Evolutionary conservation across 2,797 vertebrate species (phyloP).

Genomic region (Sorex maritimensis): DNA sequence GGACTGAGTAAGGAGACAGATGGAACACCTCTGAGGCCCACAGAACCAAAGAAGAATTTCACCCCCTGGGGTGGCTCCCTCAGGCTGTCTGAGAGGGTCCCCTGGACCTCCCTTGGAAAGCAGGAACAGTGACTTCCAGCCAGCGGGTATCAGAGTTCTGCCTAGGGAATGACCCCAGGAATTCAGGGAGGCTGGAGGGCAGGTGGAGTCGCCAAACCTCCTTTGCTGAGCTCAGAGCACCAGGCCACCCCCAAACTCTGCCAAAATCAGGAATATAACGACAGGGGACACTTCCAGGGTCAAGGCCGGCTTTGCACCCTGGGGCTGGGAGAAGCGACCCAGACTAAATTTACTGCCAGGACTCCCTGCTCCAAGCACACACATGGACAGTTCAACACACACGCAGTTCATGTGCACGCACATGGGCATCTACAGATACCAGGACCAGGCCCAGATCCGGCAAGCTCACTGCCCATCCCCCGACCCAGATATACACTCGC

Average conservation of each 20-base stretch:
- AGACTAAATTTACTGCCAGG: background rate
- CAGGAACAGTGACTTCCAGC: background rate
- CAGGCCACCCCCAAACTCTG: background rate
- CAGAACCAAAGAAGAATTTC: background rate
- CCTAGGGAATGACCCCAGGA: background rate
- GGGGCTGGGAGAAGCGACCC: background rate
- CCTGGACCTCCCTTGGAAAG: background rate
- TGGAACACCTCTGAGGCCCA: background rate
- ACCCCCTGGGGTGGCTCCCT: background rate
- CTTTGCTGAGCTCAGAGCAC: background rate
- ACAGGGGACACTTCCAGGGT: background rate
- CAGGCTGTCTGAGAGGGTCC: background rate
- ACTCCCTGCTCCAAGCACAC: background rate
- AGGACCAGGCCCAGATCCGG: fast-evolving
- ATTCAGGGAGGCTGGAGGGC: conserved; percentile 56
- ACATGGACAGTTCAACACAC: background rate
- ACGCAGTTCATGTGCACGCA: background rate
- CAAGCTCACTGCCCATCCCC: no score
- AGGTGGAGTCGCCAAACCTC: background rate
- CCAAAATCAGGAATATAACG: background rate
- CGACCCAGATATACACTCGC: background rate
- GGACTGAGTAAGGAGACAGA: no score
- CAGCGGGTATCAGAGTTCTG: background rate
- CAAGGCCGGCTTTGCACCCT: background rate
- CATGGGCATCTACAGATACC: background rate